Percentiles rank a stretch among this genome's conserved stretches.
phyloP scores from a whole-genome alignment of 2,797 vertebrate genomes.

The Aselliscus stoliczkanus region DNA sequence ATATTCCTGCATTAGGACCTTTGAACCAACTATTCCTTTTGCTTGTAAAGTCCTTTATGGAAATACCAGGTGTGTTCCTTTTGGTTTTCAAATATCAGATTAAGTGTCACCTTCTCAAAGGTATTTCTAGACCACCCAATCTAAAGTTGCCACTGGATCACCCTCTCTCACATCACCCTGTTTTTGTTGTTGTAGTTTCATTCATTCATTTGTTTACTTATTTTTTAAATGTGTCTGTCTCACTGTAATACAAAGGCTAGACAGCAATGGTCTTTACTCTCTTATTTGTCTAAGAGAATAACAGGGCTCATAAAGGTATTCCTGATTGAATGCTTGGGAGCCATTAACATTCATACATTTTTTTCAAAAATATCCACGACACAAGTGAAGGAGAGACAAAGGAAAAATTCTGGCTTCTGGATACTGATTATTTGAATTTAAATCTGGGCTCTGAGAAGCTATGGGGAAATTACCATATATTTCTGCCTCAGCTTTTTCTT shows the following conservation, averaged over 20 bases:
- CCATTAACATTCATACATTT: neutral
- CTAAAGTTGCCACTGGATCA: neutral
- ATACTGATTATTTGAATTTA: neutral
- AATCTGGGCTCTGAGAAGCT: neutral
- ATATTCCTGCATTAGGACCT: neutral
- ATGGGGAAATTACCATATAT: neutral
- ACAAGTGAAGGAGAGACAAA: neutral
- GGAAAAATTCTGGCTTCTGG: neutral
- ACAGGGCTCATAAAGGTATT: neutral
- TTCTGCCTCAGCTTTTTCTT: neutral
- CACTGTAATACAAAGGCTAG: neutral
- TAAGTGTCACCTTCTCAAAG: neutral
- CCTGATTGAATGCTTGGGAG: neutral
- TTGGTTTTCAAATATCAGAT: neutral
- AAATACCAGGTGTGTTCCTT: neutral
- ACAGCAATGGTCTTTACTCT: neutral
- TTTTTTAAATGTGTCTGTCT: neutral
- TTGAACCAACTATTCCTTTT: neutral
- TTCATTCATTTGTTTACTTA: neutral
- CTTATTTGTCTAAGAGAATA: neutral
- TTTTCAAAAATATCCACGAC: neutral
- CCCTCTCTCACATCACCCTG: neutral
- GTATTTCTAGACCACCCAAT: neutral
- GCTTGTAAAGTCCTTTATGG: neutral
- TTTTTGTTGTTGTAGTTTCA: neutral